Evolutionary conservation across 2,888 invertebrate species (phyloP).

Genomic region (Idaea biselata): DNA sequence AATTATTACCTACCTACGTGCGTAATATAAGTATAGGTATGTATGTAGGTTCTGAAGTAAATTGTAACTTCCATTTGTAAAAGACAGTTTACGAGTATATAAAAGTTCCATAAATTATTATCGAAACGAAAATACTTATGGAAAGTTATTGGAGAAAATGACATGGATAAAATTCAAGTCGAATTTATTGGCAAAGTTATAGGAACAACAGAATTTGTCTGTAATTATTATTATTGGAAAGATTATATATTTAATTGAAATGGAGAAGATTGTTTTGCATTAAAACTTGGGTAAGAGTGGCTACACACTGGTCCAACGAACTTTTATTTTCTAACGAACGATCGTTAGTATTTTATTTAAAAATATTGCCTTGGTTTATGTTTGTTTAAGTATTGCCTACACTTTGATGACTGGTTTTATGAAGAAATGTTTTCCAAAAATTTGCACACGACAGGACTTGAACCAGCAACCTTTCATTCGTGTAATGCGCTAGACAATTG

Average conservation of each 20-base stretch:
- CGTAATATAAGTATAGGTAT: not conserved
- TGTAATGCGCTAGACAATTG: too few relatives aligned
- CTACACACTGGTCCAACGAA: not conserved
- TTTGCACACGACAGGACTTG: too few relatives aligned
- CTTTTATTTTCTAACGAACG: too few relatives aligned
- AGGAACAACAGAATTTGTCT: slow-evolving; percentile 15
- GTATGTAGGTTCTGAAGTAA: not conserved
- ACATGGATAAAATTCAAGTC: slow-evolving; percentile 20
- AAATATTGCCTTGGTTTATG: too few relatives aligned
- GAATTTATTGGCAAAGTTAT: slow-evolving; percentile 25
- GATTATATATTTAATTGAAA: slow-evolving; percentile 17
- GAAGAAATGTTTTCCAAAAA: too few relatives aligned
- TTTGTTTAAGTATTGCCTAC: too few relatives aligned
- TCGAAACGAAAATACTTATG: slow-evolving; percentile 17
- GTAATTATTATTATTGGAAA: slow-evolving; percentile 26
- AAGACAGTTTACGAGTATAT: slow-evolving; percentile 10
- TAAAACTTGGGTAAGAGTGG: not conserved
- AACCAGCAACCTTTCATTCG: too few relatives aligned
- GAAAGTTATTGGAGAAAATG: slow-evolving; percentile 24
- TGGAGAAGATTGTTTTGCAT: not conserved
- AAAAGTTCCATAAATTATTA: slow-evolving; percentile 18
- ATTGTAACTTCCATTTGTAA: slow-evolving; percentile 2
- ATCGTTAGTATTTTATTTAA: too few relatives aligned
- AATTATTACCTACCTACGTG: not conserved
- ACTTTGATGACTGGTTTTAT: too few relatives aligned